These are phyloP conservation scores for Pardalotus punctatus DNA, from an alignment of 2,113 vertebrate species.

Conservation along the genomic window DNA sequence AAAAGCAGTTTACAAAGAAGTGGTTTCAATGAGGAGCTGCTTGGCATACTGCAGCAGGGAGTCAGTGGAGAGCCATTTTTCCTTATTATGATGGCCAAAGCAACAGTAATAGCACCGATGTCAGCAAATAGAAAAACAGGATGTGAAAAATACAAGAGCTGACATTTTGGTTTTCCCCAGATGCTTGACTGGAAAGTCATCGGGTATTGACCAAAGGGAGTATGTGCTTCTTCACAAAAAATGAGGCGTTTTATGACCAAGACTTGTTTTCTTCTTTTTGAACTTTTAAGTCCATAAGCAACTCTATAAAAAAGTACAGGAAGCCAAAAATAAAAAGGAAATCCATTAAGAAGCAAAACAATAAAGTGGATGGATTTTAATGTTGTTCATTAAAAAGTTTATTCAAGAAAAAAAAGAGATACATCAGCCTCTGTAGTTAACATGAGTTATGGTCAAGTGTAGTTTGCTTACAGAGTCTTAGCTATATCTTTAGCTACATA, in stretches of 20 bases:
- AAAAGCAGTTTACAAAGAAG: neutral
- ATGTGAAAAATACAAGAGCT: constrained; percentile 36
- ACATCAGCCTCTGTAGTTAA: neutral
- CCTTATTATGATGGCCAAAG: neutral
- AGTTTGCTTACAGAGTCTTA: neutral
- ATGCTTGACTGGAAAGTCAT: constrained; percentile 3
- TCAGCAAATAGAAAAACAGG: neutral
- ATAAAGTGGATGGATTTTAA: neutral
- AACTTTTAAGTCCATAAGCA: neutral
- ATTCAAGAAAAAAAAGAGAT: neutral
- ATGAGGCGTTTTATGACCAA: neutral
- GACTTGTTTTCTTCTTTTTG: neutral
- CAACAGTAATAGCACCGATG: constrained; percentile 13
- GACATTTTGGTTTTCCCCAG: constrained; percentile 24
- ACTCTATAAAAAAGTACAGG: neutral
- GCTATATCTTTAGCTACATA: neutral
- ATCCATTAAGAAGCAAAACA: neutral
- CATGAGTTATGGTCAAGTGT: neutral
- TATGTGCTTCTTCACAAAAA: neutral
- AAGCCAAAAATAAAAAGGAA: neutral
- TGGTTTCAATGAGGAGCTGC: neutral
- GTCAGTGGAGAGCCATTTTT: neutral
- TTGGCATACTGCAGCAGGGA: neutral
- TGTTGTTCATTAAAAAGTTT: neutral
- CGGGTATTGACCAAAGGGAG: neutral